Base-by-base conservation (phyloP, 2,888 invertebrate genomes). In the Rhingia rostrata region DNA sequence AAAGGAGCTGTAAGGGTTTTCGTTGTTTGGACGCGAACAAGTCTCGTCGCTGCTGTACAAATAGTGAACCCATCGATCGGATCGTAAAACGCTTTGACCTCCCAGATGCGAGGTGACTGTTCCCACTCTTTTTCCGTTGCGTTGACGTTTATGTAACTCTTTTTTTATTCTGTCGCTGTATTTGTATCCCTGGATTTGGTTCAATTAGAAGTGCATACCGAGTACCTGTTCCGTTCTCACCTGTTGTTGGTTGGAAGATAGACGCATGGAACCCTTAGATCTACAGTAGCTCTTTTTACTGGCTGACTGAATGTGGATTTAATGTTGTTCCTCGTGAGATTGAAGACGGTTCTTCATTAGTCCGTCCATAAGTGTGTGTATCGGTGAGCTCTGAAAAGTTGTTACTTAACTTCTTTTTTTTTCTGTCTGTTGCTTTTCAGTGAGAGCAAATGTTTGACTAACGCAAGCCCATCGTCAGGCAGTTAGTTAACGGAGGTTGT, bases 401-500 rank as follows among this genome's bases (percentile, higher is more conserved):
- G 72, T 73, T 78, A 83, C 73, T 74, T 83, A 73, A 78, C 73
- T 78, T 63, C 63, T 72, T 43, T 56, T 53, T 43, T 3, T 12
- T 43, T 49, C 63, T 78, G 41, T 53, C 54, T 75, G 64, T 56
- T 82, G 41, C 53, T 70, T 79, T 84, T 84, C 70, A 70, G 80
- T 79, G 75, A 84, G 74, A 84, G 80, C 45, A 74, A 84, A 84
- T 84, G 80, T 84, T 80, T 84, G 64, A 60, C 22, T 75, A 54
- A 66, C 64, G 70, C 84, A 79, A 80, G 70, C 60, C 66, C 70
- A 47, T 43, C 74, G 49, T 43, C 74, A 64, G 64, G 22, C 22
- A 84, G 74, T 84, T 70, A 84, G 73, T 73, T 67, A 83, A 74
- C 83, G 61, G 74, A 84, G 74, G 79, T 84, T 47, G 61, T 45